Base-by-base conservation (phyloP, 2,888 invertebrate genomes). In the Drosophila leonis region DNA sequence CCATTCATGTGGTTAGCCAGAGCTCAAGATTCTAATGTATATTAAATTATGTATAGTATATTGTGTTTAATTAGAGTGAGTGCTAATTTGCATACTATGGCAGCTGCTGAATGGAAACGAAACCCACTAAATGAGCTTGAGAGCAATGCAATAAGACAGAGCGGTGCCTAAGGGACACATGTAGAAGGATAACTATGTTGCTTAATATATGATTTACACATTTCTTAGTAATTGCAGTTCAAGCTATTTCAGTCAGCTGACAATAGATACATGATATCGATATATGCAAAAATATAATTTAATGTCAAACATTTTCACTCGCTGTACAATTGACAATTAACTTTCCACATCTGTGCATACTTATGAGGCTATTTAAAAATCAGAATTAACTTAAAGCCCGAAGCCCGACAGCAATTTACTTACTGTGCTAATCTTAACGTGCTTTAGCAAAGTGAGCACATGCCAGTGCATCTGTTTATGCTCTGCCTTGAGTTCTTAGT, bases 41-140 rank as follows among this genome's bases (percentile, higher is more conserved):
- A 20, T 15, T 56, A n/a, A 39, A 39, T 39, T 54, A 39, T 54
- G n/a, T 18, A 54, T 39, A n/a, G 31, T 10, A 13, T 20, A 20
- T 10, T 5, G 27, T n/a, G 54, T 37, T 39, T 54, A 39, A 39
- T 54, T 44, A 56, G 20, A 20, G 20, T 42, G 41, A 31, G 13
- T 33, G 56, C 42, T 12, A 29, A 42, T 46, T 46, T 44, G 33
- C 20, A 33, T 44, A n/a, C 5, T 4, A 9, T 15, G 51, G 9
- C 4, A 18, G 29, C 18, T 31, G 20, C 20, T 20, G 5, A 9
- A 9, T 33, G 4, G n/a, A n/a, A n/a, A n/a, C n/a, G 10, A 33
- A 33, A 33, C 10, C 33, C 33, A 33, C 2, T 10, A 33, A 35
- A 35, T 24, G 13, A n/a, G 3, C 15, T 12, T n/a, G 37, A 37